Evolutionary conservation across 2,888 invertebrate genomes (phyloP), one percentile per base, ranked within the genome.

Genomic region (Oligia fasciuncula): DNA sequence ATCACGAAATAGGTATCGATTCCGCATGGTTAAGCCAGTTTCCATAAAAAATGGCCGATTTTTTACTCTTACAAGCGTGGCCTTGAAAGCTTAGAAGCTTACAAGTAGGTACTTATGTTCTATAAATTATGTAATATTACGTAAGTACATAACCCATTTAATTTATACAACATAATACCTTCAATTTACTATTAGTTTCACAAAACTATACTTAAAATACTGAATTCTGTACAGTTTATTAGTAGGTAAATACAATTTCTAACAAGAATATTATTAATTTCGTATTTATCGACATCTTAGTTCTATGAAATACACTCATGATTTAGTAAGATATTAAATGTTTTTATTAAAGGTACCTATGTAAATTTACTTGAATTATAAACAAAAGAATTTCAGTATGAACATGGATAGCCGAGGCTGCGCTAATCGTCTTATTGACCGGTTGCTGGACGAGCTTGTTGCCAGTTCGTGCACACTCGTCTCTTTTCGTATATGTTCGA

Each of bases 391-490:
- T 93, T 93, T 93, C 83, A 91, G 89, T 93, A 91, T 84, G 88
- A 91, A 90, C 92, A 89, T 91, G 89, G 91, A 91, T 92, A 91
- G 90, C 91, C 92, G 92, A 93, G 92, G 93, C 94, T 95, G 94
- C 95, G 94, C 95, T 95, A 96, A 96, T 96, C 95, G 95, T 95
- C 96, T 95, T 97, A 97, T 97, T 97, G 97, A 97, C 97, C 97
- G 97, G 97, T 96, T 96, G 93, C 92, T 94, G 96, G 95, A 95
- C 96, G 94, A 91, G 94, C 92, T 94, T 94, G 96, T 96, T 95
- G 95, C 96, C 95, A 93, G 94, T 95, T 96, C 95, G 96, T 95
- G 95, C 94, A 94, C 86, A 90, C 91, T 96, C 96, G 95, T 91
- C 92, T 91, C 92, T 91, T 92, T 95, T 95, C 96, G 96, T 93